Percentiles rank a stretch among this genome's conserved stretches.
Conservation (phyloP, 2,113 vertebrate genomes). For the Saimiri boliviensis region DNA sequence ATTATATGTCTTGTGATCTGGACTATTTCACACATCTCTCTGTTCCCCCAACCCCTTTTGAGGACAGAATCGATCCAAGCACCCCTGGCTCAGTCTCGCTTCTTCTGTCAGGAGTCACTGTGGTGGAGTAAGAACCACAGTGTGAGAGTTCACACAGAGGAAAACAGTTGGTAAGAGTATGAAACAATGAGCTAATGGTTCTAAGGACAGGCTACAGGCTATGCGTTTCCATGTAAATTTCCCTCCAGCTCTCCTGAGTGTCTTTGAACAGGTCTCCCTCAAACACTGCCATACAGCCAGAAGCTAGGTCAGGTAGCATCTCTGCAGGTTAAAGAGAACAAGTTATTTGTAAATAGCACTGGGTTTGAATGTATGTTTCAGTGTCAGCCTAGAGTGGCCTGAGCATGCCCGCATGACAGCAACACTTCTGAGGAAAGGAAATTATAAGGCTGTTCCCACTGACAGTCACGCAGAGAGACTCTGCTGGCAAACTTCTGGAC, state of each 20-base stretch:
- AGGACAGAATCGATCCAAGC: background rate
- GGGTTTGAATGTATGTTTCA: slow-evolving; percentile 39
- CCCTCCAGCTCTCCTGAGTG: background rate
- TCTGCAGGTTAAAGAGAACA: slow-evolving; percentile 51
- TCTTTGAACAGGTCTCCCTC: background rate
- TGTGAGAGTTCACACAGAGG: background rate
- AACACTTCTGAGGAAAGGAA: slow-evolving; percentile 76
- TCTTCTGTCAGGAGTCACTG: background rate
- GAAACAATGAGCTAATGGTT: slow-evolving; percentile 11
- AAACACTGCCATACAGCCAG: background rate
- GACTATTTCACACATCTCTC: background rate
- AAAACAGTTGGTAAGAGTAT: background rate
- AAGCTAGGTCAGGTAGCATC: background rate
- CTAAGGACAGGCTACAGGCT: background rate
- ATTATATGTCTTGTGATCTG: background rate
- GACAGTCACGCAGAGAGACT: slow-evolving; percentile 81
- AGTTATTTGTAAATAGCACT: slow-evolving; percentile 58
- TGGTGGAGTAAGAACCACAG: slow-evolving; percentile 31
- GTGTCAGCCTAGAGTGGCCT: slow-evolving; percentile 10
- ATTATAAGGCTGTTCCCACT: slow-evolving; percentile 76
- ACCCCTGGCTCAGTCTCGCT: slow-evolving; percentile 9
- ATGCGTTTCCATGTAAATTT: background rate
- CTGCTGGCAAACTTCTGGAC: slow-evolving; percentile 85
- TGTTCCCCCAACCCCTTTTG: background rate
- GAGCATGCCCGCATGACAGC: slow-evolving; percentile 33